Base-by-base conservation (phyloP, 2,113 vertebrate species). In the Phalacrocorax brasilianus region DNA sequence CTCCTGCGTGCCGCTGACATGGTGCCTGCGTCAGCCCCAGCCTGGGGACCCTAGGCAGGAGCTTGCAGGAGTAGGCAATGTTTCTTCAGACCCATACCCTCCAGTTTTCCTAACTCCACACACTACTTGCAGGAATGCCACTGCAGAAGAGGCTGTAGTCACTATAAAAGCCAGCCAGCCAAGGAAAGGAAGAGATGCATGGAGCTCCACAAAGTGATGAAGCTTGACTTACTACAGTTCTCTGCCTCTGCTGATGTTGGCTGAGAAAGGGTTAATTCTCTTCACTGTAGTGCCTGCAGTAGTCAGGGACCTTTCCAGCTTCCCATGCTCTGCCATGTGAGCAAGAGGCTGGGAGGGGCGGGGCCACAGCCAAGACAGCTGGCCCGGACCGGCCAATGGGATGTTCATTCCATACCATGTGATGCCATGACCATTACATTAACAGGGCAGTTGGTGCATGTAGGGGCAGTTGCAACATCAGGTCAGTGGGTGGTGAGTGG, bases 1-100 rank as follows among this genome's bases (percentile, higher is more conserved):
- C 1, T 50, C 35, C 27, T 72, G 18, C 38, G 18, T 44, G 47
- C 52, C 28, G 4, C 12, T 0, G 0, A 3, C 16, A 18, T 32
- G 19, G 10, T 27, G 7, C 21, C 32, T 63, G 10, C 24, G 44
- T 62, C 56, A 55, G 35, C 38, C 20, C 11, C 65, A 45, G n/a
- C 32, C 30, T 30, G 70, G 11, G 19, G 5, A 26, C 18, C n/a
- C 66, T n/a, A 9, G 9, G 32, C 21, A 42, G 26, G 21, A 74
- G 35, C 32, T 65, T 21, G 21, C 19, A 66, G 38, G 38, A 38
- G 61, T 17, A 70, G 33, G 33, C 28, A 50, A 5, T 27, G 4
- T 65, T 22, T 42, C 21, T 90, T 65, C 73, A 87, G 59, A 61
- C 30, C 8, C 24, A 16, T 8, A 33, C 28, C n/a, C 14, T 55